These are phyloP conservation scores for Cuniculus paca DNA, from an alignment of 2,797 vertebrate genomes.

Conservation along the genomic window DNA sequence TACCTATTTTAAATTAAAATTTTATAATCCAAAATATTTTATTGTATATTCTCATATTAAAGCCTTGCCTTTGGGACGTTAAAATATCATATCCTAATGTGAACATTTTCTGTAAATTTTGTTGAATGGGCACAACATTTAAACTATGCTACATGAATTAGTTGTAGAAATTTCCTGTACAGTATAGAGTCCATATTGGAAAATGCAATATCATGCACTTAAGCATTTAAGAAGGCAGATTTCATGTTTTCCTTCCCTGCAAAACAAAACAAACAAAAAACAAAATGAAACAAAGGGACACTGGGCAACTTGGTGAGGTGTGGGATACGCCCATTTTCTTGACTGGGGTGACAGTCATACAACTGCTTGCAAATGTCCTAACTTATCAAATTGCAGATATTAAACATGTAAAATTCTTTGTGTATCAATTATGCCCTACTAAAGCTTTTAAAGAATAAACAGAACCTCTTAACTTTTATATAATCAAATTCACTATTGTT, in stretches of 20 bases:
- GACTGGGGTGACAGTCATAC: rapidly evolving
- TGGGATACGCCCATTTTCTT: background rate
- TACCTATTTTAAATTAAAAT: background rate
- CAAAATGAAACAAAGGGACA: background rate
- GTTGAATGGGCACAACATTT: background rate
- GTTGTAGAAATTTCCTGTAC: background rate
- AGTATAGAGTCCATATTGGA: background rate
- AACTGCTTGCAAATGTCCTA: background rate
- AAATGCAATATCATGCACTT: too few species aligned
- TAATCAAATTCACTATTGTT: background rate
- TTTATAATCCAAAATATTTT: background rate
- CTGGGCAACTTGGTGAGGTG: background rate
- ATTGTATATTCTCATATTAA: background rate
- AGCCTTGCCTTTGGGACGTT: background rate
- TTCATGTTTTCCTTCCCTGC: background rate
- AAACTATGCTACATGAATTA: background rate
- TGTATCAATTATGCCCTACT: background rate
- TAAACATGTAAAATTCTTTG: background rate
- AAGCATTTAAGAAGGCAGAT: background rate
- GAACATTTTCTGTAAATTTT: background rate
- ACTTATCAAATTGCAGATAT: too few species aligned
- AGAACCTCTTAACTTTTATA: background rate
- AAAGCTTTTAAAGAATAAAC: background rate
- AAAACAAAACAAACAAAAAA: background rate
- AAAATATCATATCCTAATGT: background rate